Base-by-base conservation (phyloP, 2,888 invertebrate species). In the Pseudanteris insignis region DNA sequence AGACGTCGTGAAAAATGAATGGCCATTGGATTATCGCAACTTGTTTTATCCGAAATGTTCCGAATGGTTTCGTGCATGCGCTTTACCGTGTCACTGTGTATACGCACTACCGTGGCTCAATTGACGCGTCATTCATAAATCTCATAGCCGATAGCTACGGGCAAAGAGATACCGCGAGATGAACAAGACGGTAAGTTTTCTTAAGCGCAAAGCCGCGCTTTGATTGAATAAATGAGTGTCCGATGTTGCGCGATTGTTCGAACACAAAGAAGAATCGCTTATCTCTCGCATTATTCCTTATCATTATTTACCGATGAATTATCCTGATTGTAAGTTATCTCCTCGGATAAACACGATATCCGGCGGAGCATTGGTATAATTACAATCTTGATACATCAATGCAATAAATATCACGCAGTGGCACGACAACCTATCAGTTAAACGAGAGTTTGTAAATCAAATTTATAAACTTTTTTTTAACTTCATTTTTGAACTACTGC, bases 81-180 rank as follows among this genome's bases (percentile, higher is more conserved):
- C 25, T 33, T 36, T 54, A 38, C 44, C 40, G 38, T 30, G 36
- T 13, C 18, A 18, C 6, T 3, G 18, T 21, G 21, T 11, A 15
- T 33, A 33, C 29, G 11, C 11, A 24, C 38, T 13, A 12, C 10
- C 34, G 30, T 36, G 44, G 32, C 44, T 61, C 55, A 43, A 55
- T 54, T 50, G 48, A 48, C 48, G 37, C 54, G 33, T 44, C 54
- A 47, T 32, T 53, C 48, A 60, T 60, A 60, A 60, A 54, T 60
- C 48, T 54, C 26, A 40, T 36, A 34, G 18, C 34, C 24, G 34
- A 59, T 59, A 53, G 29, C 30, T 46, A 15, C 15, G 18, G 18
- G 38, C 38, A 40, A 33, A 51, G 46, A 46, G 29, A 47, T 46
- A 41, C 60, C 44, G 53, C 41, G 33, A 8, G 47, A 53, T 41